Evolutionary conservation across 2,797 vertebrate genomes (phyloP), one percentile per base, ranked within the genome.

Genomic region (Buphagus erythrorhynchus): DNA sequence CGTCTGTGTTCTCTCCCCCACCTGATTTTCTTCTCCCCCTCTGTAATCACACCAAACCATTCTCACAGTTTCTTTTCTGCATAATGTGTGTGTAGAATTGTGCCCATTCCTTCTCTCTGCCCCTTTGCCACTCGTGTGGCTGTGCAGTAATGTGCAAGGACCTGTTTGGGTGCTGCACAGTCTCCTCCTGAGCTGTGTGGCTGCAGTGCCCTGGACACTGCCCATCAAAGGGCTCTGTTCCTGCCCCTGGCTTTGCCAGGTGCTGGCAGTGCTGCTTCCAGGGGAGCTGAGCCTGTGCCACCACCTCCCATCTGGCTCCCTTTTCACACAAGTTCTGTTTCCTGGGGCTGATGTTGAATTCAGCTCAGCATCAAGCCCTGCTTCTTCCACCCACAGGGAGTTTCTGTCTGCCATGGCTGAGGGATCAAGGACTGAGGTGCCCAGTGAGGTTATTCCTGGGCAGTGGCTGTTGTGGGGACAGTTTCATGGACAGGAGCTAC

Each of bases 341-440:
- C 26, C 35, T 61, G 78, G 43, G 40, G 8, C 36, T 66, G 42
- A 33, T 75, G 35, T 7, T 54, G 51, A 69, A 11, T 85, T 81
- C 83, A 61, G 57, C 35, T 88, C 4, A 4, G 81, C 62, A 52
- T 82, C 6, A 10, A 48, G 63, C 9, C 46, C 51, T 59, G 52
- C 49, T 69, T 54, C 40, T 58, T 62, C 55, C 28, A 58, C 40
- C 25, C 43, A 6, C 7, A 7, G 86, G 81, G 86, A 51, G 13
- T 51, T 88, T 62, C 43, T 59, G 35, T 68, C 35, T 18, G 2
- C 7, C 0, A 0, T 4, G 31, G 61, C 4, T n/a, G 76, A 71
- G 62, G 19, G 29, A 12, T 29, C 55, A 76, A 36, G 31, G 16
- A 13, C 36, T 69, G 74, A 38, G 45, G n/a, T 16, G 31, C 26